Evolutionary conservation across 2,888 invertebrate species (phyloP).

Genomic region (Syrphus vitripennis): DNA sequence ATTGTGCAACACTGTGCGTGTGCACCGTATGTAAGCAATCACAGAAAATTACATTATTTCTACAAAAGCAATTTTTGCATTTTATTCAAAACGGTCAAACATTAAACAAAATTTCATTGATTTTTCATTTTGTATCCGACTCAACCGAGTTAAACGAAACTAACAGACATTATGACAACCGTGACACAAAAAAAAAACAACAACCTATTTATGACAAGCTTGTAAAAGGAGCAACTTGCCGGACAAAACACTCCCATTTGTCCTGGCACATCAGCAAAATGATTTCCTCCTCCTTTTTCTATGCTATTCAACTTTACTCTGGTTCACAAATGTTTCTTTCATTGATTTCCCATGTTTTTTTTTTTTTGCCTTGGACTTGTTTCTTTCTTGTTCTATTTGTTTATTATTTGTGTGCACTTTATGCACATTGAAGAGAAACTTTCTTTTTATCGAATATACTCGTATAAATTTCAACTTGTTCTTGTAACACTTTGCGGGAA

Average conservation of each 20-base stretch:
- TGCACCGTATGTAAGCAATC: too few species aligned
- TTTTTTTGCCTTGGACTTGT: background rate
- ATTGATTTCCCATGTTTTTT: background rate
- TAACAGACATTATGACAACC: background rate
- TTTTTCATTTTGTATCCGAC: background rate
- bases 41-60: too few species aligned
- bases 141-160: background rate
- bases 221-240: slow-evolving; percentile 1
- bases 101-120: too few species aligned
- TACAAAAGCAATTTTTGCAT: too few species aligned
- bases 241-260: slow-evolving; percentile 27
- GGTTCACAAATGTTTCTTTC: background rate
- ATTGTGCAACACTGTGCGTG: too few species aligned
- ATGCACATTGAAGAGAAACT: background rate
- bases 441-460: background rate
- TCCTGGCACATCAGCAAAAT: slow-evolving; percentile 12
- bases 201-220: background rate
- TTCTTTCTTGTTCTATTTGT: background rate
- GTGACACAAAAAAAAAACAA: background rate
- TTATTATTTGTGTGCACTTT: background rate
- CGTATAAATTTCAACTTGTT: background rate
- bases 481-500: background rate
- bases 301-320: background rate
- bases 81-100: too few species aligned
- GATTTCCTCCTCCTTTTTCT: background rate